These are phyloP conservation scores for Sceliomorpha sp. DNA, from an alignment of 2,888 invertebrate species.

Conservation along the genomic window DNA sequence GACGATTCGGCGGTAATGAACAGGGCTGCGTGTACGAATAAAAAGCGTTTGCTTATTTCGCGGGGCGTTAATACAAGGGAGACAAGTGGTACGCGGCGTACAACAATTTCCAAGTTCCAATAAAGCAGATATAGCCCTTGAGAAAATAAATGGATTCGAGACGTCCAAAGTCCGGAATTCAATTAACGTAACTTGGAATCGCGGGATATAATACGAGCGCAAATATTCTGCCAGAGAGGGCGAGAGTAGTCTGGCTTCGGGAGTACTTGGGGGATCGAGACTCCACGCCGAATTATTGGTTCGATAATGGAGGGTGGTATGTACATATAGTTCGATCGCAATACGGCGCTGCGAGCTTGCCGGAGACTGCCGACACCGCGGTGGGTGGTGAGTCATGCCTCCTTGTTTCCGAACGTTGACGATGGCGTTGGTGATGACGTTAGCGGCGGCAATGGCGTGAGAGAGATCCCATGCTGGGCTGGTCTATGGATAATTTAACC, in stretches of 20 bases:
- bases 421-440: constrained; percentile 34
- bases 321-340: constrained; percentile 30
- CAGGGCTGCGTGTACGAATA: too few species aligned
- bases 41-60: too few species aligned
- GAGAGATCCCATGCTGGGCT: constrained; percentile 37
- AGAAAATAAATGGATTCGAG: constrained; percentile 50
- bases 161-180: constrained; percentile 46
- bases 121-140: constrained; percentile 19
- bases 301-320: constrained; percentile 51
- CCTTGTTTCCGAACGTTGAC: constrained; percentile 59
- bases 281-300: constrained; percentile 52
- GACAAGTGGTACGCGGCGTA: not conserved
- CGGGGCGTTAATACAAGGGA: constrained; percentile 4
- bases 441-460: constrained; percentile 31
- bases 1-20: too few species aligned
- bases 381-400: constrained; percentile 60
- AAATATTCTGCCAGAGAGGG: constrained; percentile 39
- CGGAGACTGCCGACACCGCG: constrained; percentile 18
- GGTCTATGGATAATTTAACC: constrained; percentile 73
- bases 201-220: constrained; percentile 44
- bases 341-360: constrained; percentile 17
- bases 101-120: constrained; percentile 18
- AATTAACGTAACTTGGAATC: constrained; percentile 46
- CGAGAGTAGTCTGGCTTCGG: constrained; percentile 23
- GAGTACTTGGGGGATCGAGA: constrained; percentile 49